phyloP scores from a whole-genome alignment of 2,797 vertebrate species.

The Onychomys torridus region DNA sequence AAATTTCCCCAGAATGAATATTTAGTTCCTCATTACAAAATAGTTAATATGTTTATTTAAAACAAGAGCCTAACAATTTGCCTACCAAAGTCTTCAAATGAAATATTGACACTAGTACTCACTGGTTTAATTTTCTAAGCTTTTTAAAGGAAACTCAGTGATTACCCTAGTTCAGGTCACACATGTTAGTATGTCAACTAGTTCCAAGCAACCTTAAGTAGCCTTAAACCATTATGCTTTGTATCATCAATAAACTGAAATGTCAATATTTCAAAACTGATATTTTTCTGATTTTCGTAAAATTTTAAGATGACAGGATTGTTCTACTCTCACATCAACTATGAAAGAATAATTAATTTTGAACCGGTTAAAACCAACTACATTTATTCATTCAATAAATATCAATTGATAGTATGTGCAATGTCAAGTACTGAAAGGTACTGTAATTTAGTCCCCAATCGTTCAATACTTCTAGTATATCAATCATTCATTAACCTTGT shows the following conservation, averaged over 20 bases:
- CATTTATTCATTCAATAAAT: background rate
- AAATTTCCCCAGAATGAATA: background rate
- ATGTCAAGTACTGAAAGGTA: background rate
- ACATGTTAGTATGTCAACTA: slow-evolving; percentile 34
- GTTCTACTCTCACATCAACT: background rate
- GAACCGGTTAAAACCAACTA: background rate
- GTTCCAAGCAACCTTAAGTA: background rate
- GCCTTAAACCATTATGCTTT: background rate
- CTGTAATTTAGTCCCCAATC: background rate
- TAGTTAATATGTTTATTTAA: slow-evolving; percentile 51
- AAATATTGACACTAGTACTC: background rate
- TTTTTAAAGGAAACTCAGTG: slow-evolving; percentile 24
- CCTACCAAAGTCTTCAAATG: slow-evolving; percentile 38
- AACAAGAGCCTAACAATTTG: slow-evolving; percentile 8
- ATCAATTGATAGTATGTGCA: background rate
- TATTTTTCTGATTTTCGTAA: background rate
- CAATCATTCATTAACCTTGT: background rate
- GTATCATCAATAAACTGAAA: background rate
- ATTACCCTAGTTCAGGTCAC: slow-evolving; percentile 38
- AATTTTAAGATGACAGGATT: background rate
- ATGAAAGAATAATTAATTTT: background rate
- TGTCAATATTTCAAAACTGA: background rate
- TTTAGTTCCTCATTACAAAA: slow-evolving; percentile 48
- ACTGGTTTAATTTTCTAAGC: background rate
- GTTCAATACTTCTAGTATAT: background rate